Percentiles rank a stretch among this genome's conserved stretches.
These are phyloP conservation scores for Cossypha niveicapilla DNA, from an alignment of 2,797 vertebrate genomes.

Conservation along the genomic window DNA sequence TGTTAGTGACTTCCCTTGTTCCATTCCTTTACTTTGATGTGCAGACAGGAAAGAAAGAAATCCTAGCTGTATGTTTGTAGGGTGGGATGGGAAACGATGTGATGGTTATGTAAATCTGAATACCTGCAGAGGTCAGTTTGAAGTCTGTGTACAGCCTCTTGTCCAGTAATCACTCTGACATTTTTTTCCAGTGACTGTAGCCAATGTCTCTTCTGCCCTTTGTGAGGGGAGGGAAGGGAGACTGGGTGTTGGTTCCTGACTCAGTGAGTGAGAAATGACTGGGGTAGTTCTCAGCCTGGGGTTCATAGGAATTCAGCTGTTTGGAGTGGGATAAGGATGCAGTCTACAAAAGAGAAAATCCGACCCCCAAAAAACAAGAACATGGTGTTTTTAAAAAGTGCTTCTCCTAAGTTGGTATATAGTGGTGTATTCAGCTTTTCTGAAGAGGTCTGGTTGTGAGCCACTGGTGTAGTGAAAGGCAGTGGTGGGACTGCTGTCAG, in stretches of 20 bases:
- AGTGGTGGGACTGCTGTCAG: not conserved
- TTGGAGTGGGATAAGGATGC: not conserved
- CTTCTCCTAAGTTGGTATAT: not conserved
- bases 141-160: not conserved
- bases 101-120: not conserved
- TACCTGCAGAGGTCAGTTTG: not conserved
- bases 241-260: not conserved
- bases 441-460: not conserved
- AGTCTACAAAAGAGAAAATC: not conserved
- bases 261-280: not conserved
- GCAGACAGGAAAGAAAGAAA: not conserved
- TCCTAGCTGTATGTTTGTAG: not conserved
- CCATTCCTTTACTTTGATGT: not conserved
- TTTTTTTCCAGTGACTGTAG: not conserved
- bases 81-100: not conserved
- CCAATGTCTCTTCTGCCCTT: not conserved
- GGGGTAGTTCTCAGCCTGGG: not conserved
- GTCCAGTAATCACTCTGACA: not conserved
- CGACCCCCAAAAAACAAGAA: rapidly evolving
- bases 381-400: rapidly evolving
- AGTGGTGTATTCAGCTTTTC: not conserved
- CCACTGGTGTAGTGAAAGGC: not conserved
- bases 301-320: rapidly evolving
- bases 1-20: not conserved
- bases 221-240: not conserved